These are phyloP conservation scores for Ethmia dodecea DNA, from an alignment of 2,888 invertebrate species.

Conservation along the genomic window DNA sequence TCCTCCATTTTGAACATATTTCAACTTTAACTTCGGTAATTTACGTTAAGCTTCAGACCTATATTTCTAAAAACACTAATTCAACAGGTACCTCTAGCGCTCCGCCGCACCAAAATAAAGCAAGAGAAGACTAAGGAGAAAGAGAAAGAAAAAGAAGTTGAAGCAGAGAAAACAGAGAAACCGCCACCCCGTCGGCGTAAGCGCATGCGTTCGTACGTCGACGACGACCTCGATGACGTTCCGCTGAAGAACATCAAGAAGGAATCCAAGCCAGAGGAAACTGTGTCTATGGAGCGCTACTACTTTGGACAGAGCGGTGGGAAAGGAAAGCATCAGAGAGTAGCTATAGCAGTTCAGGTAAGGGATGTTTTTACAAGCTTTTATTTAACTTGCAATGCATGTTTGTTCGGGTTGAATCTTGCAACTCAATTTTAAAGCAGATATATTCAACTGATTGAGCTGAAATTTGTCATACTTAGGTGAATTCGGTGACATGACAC, in stretches of 20 bases:
- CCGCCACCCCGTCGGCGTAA: slow-evolving; percentile 41
- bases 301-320: slow-evolving; percentile 79
- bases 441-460: no score
- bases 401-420: no score
- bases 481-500: no score
- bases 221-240: slow-evolving; percentile 58
- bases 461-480: no score
- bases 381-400: no score
- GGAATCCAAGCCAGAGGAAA: slow-evolving; percentile 55
- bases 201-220: slow-evolving; percentile 43
- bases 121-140: slow-evolving; percentile 37
- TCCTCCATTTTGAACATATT: no score
- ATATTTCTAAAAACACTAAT: no score
- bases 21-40: no score
- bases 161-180: slow-evolving; percentile 2
- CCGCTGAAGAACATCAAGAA: slow-evolving; percentile 64
- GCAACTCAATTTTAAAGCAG: no score
- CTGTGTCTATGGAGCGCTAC: slow-evolving; percentile 79
- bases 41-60: no score
- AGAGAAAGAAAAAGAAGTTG: slow-evolving; percentile 23
- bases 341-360: slow-evolving; percentile 54
- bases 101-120: slow-evolving; percentile 61
- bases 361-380: no score
- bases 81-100: slow-evolving; percentile 57
- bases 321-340: slow-evolving; percentile 22